A percentile compares a stretch with the other conserved stretches of the same genome.
Evolutionary conservation across 2,888 invertebrate species (phyloP).

Genomic region (Platycnemis pennipes): DNA sequence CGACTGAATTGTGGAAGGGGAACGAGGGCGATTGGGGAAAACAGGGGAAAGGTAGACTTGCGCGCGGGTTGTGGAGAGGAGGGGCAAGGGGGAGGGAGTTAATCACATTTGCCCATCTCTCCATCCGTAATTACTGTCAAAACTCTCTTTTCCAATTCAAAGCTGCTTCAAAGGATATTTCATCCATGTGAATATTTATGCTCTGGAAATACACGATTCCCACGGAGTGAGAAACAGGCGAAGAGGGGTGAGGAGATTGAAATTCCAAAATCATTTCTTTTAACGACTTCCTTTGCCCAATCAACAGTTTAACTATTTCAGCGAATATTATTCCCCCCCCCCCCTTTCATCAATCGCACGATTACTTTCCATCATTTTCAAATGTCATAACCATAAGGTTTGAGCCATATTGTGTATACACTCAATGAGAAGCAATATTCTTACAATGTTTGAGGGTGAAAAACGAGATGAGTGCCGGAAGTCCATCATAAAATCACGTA

Average conservation of each 20-base stretch:
- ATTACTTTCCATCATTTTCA: neutral
- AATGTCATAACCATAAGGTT: constrained; percentile 26
- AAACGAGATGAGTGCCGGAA: neutral
- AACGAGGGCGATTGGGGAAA: neutral
- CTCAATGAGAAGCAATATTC: neutral
- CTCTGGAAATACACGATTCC: constrained; percentile 9
- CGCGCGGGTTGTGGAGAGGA: neutral
- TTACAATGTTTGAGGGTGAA: neutral
- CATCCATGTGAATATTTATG: constrained; percentile 57
- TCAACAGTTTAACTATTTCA: constrained; percentile 52
- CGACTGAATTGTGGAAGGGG: neutral
- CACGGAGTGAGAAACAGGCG: neutral
- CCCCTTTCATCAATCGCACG: neutral
- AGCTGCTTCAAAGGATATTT: constrained; percentile 44
- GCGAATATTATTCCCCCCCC: neutral
- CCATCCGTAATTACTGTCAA: constrained; percentile 61
- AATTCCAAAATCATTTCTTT: constrained; percentile 48
- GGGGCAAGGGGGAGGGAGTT: neutral
- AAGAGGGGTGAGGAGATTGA: neutral
- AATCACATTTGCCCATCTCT: constrained; percentile 61
- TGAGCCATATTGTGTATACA: neutral
- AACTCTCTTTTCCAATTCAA: constrained; percentile 62
- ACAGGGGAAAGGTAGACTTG: constrained; percentile 11
- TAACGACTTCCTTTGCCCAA: constrained; percentile 56
- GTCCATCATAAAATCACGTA: neutral